Base-by-base conservation (phyloP, 2,113 vertebrate species). In the Rallus limicola region DNA sequence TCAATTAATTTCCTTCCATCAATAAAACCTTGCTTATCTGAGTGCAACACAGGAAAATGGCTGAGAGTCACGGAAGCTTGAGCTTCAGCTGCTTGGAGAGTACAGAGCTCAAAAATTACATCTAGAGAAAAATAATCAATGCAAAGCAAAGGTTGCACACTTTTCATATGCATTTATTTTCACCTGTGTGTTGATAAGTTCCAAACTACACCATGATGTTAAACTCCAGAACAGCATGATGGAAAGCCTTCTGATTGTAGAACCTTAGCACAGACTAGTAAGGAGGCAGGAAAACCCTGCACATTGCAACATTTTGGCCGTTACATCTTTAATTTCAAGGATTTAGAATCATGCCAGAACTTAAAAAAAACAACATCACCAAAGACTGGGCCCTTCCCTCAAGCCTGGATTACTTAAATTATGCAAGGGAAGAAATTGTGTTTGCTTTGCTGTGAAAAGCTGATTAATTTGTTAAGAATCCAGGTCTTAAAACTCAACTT, bases 381-480 rank as follows among this genome's bases (percentile, higher is more conserved):
- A 86, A 65, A 56, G 21, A 31, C 58, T 13, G 18, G 28, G 38
- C 42, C 60, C 13, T 78, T 52, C 44, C 71, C 64, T 34, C 64
- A 59, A 58, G 60, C 72, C 23, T 79, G 52, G 70, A 90, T 94
- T 92, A 85, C 56, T 92, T 84, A 58, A 92, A 94, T 82, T 78
- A 94, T 74, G 71, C 85, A 95, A 28, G 13, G 55, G 31, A 92
- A 36, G 46, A 92, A 94, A 94, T 23, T 72, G 55, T 88, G 64
- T 95, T 96, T 93, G 59, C 70, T 91, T 94, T 95, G 67, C 94
- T 84, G 70, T 1, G 6, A 60, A 88, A 96, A 97, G 92, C 85
- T 92, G 83, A 93, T 97, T 86, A 94, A 85, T 95, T 80, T 90
- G 65, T 85, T 95, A 97, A 71, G 84, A 87, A 79, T 88, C 92